Conservation (phyloP, 2,797 vertebrate species). For the Anabas testudineus region DNA sequence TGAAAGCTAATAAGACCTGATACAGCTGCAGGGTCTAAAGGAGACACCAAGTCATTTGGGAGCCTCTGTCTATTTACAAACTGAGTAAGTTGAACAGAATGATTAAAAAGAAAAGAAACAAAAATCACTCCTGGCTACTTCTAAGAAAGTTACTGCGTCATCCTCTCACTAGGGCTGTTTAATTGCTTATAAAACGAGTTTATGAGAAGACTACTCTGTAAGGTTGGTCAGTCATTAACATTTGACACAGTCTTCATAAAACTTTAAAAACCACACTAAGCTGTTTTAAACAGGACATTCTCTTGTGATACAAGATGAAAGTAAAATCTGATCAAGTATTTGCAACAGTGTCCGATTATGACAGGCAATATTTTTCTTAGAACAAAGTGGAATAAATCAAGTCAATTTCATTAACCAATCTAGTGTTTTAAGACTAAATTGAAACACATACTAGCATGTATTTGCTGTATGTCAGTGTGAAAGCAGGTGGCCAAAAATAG, state of each 20-base stretch:
- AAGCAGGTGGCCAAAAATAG: not conserved
- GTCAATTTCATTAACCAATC: not conserved
- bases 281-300: not conserved
- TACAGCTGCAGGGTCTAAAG: not conserved
- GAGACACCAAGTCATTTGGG: not conserved
- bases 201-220: constrained; percentile 2
- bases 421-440: not conserved
- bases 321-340: constrained; percentile 9
- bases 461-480: not conserved
- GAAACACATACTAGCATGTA: not conserved
- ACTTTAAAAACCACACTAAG: constrained; percentile 17
- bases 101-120: not conserved
- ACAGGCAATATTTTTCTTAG: not conserved
- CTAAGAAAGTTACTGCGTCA: constrained; percentile 32
- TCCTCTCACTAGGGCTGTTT: constrained; percentile 16
- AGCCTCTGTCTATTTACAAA: not conserved
- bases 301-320: not conserved
- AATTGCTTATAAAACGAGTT: constrained; percentile 4
- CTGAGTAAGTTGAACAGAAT: not conserved
- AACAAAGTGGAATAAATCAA: not conserved
- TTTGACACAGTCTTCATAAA: constrained; percentile 8
- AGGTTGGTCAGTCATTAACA: constrained; percentile 43
- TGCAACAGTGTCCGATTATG: not conserved
- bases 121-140: too few species aligned
- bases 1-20: constrained; percentile 6